These are phyloP conservation scores for Muricea muricata DNA, from an alignment of 92 coral and sea anemone genomes.

Conservation along the genomic window DNA sequence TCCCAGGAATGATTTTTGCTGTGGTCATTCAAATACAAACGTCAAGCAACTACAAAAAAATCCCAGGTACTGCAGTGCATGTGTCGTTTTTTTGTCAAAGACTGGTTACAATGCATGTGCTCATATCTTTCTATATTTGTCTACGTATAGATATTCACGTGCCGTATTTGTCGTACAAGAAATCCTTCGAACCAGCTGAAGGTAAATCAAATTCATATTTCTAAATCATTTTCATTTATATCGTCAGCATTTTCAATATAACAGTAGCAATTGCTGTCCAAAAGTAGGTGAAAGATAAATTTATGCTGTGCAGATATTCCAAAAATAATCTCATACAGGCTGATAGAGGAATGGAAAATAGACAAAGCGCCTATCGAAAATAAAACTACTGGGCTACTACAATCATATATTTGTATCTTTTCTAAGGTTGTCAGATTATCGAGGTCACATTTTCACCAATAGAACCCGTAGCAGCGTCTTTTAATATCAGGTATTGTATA, in stretches of 20 bases:
- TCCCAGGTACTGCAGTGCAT: constrained; percentile 33
- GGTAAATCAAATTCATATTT: constrained; percentile 73
- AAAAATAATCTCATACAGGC: too few relatives aligned
- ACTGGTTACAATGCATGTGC: too few relatives aligned
- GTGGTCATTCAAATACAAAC: constrained; percentile 32
- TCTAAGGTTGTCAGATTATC: constrained; percentile 80
- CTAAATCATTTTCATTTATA: too few relatives aligned
- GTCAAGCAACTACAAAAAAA: constrained; percentile 19
- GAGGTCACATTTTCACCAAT: constrained; percentile 75
- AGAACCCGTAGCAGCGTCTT: constrained; percentile 86
- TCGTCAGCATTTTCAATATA: too few relatives aligned
- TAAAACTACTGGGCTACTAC: too few relatives aligned
- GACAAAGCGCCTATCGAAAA: too few relatives aligned
- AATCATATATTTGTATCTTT: background rate
- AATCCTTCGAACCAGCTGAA: constrained; percentile 71
- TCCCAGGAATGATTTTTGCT: constrained; percentile 26
- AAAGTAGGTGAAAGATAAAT: too few relatives aligned
- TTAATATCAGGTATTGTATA: constrained; percentile 81
- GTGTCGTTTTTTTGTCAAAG: too few relatives aligned
- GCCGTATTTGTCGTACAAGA: constrained; percentile 79
- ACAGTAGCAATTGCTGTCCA: too few relatives aligned
- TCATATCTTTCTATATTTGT: too few relatives aligned
- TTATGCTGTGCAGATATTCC: too few relatives aligned
- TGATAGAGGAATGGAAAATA: too few relatives aligned
- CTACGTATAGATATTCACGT: constrained; percentile 88